Conservation (phyloP, 2,888 invertebrate species). For the Pollenia griseotomentosa region DNA sequence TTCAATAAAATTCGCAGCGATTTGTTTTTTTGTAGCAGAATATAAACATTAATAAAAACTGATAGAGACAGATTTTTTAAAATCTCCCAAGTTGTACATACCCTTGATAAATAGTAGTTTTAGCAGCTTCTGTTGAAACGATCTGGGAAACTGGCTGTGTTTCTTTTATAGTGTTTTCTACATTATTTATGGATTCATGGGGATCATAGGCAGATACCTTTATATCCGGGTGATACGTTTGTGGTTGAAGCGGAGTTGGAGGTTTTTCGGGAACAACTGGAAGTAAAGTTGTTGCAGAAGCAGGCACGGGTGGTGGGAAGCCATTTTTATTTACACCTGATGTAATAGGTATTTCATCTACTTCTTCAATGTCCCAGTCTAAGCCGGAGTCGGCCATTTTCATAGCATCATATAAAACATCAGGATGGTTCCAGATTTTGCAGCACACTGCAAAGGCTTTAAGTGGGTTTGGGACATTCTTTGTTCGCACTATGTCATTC, state of each 20-base stretch:
- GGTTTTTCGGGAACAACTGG: background rate
- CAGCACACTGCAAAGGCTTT: slow-evolving; percentile 99
- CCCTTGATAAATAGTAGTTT: slow-evolving; percentile 58
- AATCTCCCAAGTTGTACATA: slow-evolving; percentile 7
- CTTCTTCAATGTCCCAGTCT: slow-evolving; percentile 93
- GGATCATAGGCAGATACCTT: background rate
- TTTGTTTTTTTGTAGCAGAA: too few species aligned
- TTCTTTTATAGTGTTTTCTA: slow-evolving; percentile 27
- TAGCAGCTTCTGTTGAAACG: slow-evolving; percentile 19
- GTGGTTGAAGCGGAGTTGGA: background rate
- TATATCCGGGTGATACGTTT: background rate
- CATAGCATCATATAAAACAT: slow-evolving; percentile 94
- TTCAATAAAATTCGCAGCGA: too few species aligned
- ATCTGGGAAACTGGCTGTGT: background rate
- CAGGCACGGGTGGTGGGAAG: slow-evolving; percentile 49
- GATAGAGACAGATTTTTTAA: too few species aligned
- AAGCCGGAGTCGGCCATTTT: slow-evolving; percentile 91
- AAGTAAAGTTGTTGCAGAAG: background rate
- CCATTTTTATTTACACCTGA: slow-evolving; percentile 60
- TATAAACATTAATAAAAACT: too few species aligned
- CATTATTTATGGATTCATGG: background rate
- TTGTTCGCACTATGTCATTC: slow-evolving; percentile 94
- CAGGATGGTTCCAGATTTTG: slow-evolving; percentile 98
- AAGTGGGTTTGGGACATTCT: slow-evolving; percentile 96
- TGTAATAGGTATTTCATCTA: slow-evolving; percentile 82